Percentiles rank a stretch among this genome's conserved stretches.
Evolutionary conservation across 2,797 vertebrate genomes (phyloP).

Genomic region (Microcaecilia unicolor): DNA sequence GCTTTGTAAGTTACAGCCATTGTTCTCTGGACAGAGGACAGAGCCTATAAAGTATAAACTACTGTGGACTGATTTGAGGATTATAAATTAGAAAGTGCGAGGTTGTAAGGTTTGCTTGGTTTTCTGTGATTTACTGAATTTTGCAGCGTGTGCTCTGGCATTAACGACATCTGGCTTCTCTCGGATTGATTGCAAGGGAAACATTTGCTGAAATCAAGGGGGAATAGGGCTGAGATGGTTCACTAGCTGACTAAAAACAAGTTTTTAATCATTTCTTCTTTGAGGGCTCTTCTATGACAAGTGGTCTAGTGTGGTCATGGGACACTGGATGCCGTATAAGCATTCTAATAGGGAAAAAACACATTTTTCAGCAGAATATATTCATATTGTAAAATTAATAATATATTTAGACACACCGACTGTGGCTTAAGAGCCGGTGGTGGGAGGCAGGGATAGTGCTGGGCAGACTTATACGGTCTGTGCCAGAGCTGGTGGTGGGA

Average conservation of each 20-base stretch:
- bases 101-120: neutral
- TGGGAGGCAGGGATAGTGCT: too few species aligned
- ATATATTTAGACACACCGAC: too few species aligned
- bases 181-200: neutral
- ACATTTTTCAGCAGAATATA: too few species aligned
- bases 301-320: constrained; percentile 16
- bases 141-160: constrained; percentile 2
- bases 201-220: constrained; percentile 13
- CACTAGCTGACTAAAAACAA: constrained; percentile 9
- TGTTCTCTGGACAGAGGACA: neutral
- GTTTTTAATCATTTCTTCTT: constrained; percentile 6
- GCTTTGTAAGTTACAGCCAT: neutral
- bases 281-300: constrained; percentile 1
- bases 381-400: too few species aligned
- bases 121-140: neutral
- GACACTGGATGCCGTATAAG: constrained; percentile 3
- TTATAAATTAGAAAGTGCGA: too few species aligned
- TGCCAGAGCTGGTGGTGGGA: too few species aligned
- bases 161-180: neutral
- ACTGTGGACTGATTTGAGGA: neutral
- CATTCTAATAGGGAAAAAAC: too few species aligned
- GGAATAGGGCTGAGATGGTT: constrained; percentile 4
- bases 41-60: neutral
- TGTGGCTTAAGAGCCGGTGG: too few species aligned
- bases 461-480: too few species aligned